phyloP scores from a whole-genome alignment of 2,797 vertebrate species.

The Fratercula arctica region DNA sequence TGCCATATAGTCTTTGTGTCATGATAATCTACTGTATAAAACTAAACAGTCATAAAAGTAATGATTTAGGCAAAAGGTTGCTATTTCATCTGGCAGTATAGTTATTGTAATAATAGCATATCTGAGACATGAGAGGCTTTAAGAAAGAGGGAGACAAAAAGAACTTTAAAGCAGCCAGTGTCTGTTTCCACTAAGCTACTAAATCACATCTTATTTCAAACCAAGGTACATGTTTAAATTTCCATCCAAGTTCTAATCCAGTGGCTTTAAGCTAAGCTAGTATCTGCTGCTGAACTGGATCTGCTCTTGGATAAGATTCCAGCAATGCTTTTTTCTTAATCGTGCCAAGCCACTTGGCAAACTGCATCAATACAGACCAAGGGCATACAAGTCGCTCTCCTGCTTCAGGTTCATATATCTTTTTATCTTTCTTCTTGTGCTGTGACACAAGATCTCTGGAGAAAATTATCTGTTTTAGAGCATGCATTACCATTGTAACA shows the following conservation, averaged over 20 bases:
- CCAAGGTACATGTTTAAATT: slow-evolving; percentile 23
- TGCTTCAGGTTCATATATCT: not conserved
- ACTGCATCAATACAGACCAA: not conserved
- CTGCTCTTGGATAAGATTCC: slow-evolving; percentile 10
- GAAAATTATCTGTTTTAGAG: not conserved
- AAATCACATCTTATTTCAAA: slow-evolving; percentile 60
- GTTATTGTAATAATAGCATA: slow-evolving; percentile 8
- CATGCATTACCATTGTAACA: not conserved
- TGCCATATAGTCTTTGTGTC: not conserved
- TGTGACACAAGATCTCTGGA: not conserved
- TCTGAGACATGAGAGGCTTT: slow-evolving; percentile 9
- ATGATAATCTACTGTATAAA: not conserved
- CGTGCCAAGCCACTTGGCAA: slow-evolving; percentile 20
- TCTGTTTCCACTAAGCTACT: slow-evolving; percentile 56
- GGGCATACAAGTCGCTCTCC: not conserved
- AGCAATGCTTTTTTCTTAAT: slow-evolving; percentile 8
- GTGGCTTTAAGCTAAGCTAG: slow-evolving; percentile 29
- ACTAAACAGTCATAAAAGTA: not conserved
- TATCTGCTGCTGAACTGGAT: slow-evolving; percentile 30
- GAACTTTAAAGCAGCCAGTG: slow-evolving; percentile 13
- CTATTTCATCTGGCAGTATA: not conserved
- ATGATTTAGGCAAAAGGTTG: slow-evolving; percentile 11
- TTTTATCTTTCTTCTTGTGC: not conserved
- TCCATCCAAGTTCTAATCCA: slow-evolving; percentile 53
- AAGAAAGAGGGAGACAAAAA: slow-evolving; percentile 1